Conservation (phyloP, 2,888 invertebrate genomes). For the Pristionchus entomophagus region DNA sequence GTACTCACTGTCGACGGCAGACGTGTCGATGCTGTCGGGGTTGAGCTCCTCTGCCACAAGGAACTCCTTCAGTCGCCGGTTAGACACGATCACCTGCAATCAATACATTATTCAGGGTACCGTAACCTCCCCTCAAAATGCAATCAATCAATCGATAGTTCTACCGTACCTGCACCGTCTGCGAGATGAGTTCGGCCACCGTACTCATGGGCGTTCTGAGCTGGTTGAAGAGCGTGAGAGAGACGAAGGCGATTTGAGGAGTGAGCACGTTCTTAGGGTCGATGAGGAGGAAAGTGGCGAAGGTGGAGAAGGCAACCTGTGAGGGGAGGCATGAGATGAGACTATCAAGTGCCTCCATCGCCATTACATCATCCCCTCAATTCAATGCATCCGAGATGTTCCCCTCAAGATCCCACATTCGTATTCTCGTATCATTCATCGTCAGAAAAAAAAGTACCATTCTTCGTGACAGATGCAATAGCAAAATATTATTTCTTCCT, state of each 20-base stretch:
- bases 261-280: slow-evolving; percentile 72
- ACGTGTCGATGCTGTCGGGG: slow-evolving; percentile 53
- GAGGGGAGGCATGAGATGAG: slow-evolving; percentile 17
- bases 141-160: neutral
- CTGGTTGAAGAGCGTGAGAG: slow-evolving; percentile 96
- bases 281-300: slow-evolving; percentile 70
- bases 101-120: neutral
- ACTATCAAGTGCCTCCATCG: too few relatives aligned
- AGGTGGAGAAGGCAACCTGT: slow-evolving; percentile 74
- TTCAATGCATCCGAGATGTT: too few relatives aligned
- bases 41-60: slow-evolving; percentile 64
- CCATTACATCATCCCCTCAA: too few relatives aligned
- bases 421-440: too few relatives aligned
- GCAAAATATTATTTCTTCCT: too few relatives aligned
- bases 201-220: slow-evolving; percentile 95
- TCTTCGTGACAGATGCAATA: too few relatives aligned
- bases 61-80: slow-evolving; percentile 72
- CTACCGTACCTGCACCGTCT: slow-evolving; percentile 70
- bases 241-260: slow-evolving; percentile 89
- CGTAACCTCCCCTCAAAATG: too few relatives aligned
- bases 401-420: too few relatives aligned
- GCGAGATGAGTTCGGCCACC: slow-evolving; percentile 81
- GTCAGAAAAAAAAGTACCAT: too few relatives aligned
- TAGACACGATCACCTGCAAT: slow-evolving; percentile 68
- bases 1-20: slow-evolving; percentile 61